Base-by-base conservation (phyloP, 2,888 invertebrate species). In the Prionchulus punctatus region DNA sequence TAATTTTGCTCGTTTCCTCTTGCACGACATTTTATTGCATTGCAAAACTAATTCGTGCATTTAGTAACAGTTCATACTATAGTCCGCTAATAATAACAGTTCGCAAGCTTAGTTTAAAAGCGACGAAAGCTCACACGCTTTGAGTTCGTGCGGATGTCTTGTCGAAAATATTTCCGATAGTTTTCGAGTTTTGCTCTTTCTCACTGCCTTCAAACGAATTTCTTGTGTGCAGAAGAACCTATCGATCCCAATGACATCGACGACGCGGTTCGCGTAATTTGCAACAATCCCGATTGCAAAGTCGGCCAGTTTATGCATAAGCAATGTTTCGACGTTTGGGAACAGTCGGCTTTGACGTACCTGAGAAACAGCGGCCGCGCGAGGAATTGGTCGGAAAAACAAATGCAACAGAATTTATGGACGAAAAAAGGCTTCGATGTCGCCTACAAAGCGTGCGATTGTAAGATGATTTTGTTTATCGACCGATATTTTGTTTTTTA, bases 361-460 rank as follows among this genome's bases (percentile, higher is more conserved):
- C 78, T 94, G 59, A 86, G 89, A 72, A 84, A 86, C 36, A 87
- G 87, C 75, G 89, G 90, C 53, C 77, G 91, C 36, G 90, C 91
- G 2, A 79, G 91, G 26, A 86, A 86, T 62, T 92, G 92, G 92
- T 89, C 89, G 42, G 91, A 92, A 72, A 80, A 89, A 58, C 92
- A 92, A 73, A 80, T 91, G 30, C 82, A 84, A 66, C 91, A 92
- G 76, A 92, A 92, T 74, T 76, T 94, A 58, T 94, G 94, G 94
- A 90, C 91, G 57, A 92, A 92, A 75, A 91, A 91, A 74, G 92
- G 92, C 55, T 92, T 92, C 76, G 92, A 94, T 74, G 75, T 92
- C 71, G 90, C 90, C 4, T 91, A 85, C 75, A 91, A 90, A 62
- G 89, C 88, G 4, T 94, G 92, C 76, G 85, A 85, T 43, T 94